Evolutionary conservation across 2,797 vertebrate species (phyloP).

Genomic region (Trachurus trachurus): DNA sequence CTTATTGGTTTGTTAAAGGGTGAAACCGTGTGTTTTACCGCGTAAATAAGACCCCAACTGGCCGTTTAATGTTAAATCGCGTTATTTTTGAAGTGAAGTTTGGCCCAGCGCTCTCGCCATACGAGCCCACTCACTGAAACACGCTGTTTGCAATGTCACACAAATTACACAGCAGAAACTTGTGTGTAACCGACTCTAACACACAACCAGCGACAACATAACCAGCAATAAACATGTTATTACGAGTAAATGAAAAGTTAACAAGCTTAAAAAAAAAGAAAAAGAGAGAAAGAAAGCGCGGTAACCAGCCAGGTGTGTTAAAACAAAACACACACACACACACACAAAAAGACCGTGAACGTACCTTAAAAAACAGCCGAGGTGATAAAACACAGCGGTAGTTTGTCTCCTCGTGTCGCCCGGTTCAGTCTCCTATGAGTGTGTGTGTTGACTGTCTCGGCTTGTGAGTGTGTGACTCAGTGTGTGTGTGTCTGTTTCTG

Average conservation of each 20-base stretch:
- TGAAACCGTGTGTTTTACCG: accelerated
- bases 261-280: no score
- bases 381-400: slow-evolving; percentile 1
- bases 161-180: slow-evolving; percentile 27
- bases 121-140: slow-evolving; percentile 44
- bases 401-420: not conserved
- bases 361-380: slow-evolving; percentile 61
- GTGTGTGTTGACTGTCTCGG: slow-evolving; percentile 1
- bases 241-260: not conserved
- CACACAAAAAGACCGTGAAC: slow-evolving; percentile 18
- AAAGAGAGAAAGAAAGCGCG: not conserved
- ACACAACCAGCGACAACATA: no score
- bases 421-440: slow-evolving; percentile 7
- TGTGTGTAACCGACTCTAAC: not conserved
- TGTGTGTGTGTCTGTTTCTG: slow-evolving; percentile 28
- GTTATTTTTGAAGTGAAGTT: slow-evolving; percentile 19
- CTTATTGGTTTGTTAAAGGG: no score
- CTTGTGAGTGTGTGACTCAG: not conserved
- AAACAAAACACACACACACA: no score
- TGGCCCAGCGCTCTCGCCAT: not conserved
- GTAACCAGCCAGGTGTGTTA: not conserved
- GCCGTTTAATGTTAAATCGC: not conserved
- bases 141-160: slow-evolving; percentile 24
- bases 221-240: no score
- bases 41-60: accelerated